Conservation (phyloP, 2,888 invertebrate genomes). For the Herminia tarsipennalis region DNA sequence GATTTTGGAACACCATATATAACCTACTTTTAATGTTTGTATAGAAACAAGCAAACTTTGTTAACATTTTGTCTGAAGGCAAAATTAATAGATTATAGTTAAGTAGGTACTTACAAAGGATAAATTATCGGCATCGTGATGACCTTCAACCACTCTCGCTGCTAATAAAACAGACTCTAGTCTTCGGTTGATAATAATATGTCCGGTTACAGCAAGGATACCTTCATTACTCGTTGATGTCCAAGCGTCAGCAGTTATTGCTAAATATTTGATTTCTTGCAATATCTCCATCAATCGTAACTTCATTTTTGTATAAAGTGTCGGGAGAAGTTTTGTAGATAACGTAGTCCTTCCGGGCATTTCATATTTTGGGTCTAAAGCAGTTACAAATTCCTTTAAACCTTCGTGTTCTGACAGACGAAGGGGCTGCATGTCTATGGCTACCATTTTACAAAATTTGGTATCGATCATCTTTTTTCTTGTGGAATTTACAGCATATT, state of each 20-base stretch:
- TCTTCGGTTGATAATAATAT: background rate
- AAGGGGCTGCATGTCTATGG: constrained; percentile 2
- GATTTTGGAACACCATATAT: no score
- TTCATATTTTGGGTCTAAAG: background rate
- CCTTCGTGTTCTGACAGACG: constrained; percentile 1
- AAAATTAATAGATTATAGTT: background rate
- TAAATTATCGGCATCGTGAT: no score
- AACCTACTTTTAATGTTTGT: no score
- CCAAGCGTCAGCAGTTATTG: background rate
- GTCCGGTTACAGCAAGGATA: background rate
- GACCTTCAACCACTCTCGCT: background rate
- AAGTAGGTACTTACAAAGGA: background rate
- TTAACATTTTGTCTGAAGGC: no score
- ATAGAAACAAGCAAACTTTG: no score
- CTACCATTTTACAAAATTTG: constrained; percentile 2
- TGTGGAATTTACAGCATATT: no score
- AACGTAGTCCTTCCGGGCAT: background rate
- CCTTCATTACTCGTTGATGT: background rate
- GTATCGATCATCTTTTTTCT: background rate
- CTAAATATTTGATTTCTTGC: background rate
- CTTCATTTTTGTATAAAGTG: background rate
- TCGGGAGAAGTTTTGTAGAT: constrained; percentile 1
- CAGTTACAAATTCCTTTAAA: background rate
- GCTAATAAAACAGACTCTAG: background rate
- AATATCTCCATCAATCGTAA: background rate